Evolutionary conservation across 2,113 vertebrate species (phyloP).

Genomic region (Acrocephalus arundinaceus): DNA sequence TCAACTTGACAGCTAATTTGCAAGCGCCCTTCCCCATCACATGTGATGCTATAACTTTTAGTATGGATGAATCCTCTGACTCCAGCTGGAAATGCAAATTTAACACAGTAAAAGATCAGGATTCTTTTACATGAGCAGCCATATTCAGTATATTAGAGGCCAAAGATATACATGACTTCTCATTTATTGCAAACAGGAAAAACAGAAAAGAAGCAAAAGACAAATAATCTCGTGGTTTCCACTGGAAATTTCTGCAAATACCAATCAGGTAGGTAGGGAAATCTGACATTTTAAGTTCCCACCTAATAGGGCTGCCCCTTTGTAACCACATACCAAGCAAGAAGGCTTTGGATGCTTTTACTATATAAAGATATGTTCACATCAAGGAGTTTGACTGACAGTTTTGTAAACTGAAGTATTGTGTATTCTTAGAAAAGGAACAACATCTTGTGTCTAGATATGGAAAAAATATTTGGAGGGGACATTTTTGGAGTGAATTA

Average conservation of each 20-base stretch:
- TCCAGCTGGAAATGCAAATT: conserved; percentile 14
- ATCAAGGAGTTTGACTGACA: conserved; percentile 52
- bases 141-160: neutral
- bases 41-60: neutral
- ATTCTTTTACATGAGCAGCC: neutral
- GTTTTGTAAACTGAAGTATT: conserved; percentile 68
- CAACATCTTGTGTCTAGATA: conserved; percentile 68
- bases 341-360: conserved; percentile 62
- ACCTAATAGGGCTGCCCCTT: conserved; percentile 6
- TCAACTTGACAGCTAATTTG: conserved; percentile 62
- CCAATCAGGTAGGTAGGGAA: neutral
- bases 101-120: neutral
- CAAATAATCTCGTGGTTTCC: neutral
- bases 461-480: conserved; percentile 68
- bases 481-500: conserved; percentile 64
- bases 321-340: neutral
- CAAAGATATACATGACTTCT: conserved; percentile 3
- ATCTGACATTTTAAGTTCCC: conserved; percentile 19
- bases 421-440: conserved; percentile 73
- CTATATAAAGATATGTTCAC: conserved; percentile 74
- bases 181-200: neutral
- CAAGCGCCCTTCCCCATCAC: neutral
- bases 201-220: neutral
- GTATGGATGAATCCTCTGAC: conserved; percentile 12
- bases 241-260: neutral